These are phyloP conservation scores for Anoplolepis gracilipes DNA, from an alignment of 1,140 invertebrate genomes.

Conservation along the genomic window DNA sequence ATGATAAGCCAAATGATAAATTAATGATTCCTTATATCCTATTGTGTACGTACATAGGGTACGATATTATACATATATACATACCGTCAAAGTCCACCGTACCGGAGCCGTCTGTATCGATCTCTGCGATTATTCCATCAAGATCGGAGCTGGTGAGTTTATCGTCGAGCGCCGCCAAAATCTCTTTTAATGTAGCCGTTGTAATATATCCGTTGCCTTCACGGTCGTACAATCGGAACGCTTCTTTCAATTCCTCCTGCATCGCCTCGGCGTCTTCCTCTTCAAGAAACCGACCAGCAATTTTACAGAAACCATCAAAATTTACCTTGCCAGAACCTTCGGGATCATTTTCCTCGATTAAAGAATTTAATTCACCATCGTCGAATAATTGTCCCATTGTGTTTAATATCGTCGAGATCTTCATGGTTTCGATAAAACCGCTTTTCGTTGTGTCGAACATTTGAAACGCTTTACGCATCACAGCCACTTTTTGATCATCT, in stretches of 20 bases:
- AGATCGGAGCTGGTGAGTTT: conserved; percentile 94
- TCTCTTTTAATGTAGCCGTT: conserved; percentile 95
- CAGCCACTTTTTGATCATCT: conserved; percentile 93
- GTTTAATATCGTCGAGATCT: conserved; percentile 96
- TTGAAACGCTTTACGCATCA: conserved; percentile 96
- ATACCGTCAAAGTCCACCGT: conserved; percentile 95
- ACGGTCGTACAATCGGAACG: conserved; percentile 93
- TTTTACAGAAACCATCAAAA: conserved; percentile 96
- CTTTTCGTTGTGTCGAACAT: conserved; percentile 97
- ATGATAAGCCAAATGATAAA: background rate
- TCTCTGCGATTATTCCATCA: conserved; percentile 97
- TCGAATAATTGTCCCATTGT: conserved; percentile 97
- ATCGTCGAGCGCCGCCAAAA: conserved; percentile 95
- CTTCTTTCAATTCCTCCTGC: conserved; percentile 97
- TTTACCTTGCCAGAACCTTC: conserved; percentile 95
- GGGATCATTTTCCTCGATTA: conserved; percentile 94
- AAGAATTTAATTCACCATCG: conserved; percentile 92
- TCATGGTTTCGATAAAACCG: conserved; percentile 95
- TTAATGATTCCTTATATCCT: background rate
- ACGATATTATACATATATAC: conserved; percentile 80
- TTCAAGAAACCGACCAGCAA: conserved; percentile 95
- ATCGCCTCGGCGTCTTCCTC: conserved; percentile 97
- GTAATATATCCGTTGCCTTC: conserved; percentile 97
- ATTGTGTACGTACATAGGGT: too few relatives aligned
- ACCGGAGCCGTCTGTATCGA: conserved; percentile 97